Evolutionary conservation across 92 coral and sea anemone species (phyloP).

Genomic region (Chrysogorgia sp.): DNA sequence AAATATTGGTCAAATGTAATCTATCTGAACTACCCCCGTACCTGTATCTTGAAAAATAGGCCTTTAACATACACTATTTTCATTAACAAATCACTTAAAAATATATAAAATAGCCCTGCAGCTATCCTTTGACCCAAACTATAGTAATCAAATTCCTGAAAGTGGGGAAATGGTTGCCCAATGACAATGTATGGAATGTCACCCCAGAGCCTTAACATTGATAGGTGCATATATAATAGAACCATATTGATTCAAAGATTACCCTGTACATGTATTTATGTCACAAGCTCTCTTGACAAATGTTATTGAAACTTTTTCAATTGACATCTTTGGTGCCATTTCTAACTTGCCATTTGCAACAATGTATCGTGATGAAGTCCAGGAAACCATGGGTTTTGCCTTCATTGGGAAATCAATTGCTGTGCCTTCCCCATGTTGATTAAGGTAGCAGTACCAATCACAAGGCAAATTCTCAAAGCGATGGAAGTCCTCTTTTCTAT

Average conservation of each 20-base stretch:
- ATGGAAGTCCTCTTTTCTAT: slow-evolving; percentile 32
- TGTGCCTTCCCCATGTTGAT: slow-evolving; percentile 64
- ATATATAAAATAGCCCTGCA: no score
- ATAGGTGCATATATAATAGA: background rate
- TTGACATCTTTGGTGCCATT: slow-evolving; percentile 44
- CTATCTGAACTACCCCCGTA: no score
- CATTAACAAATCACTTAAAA: no score
- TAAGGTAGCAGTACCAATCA: slow-evolving; percentile 54
- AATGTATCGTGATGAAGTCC: slow-evolving; percentile 25
- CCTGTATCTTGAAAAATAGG: no score
- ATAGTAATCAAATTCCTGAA: no score
- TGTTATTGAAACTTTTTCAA: slow-evolving; percentile 49
- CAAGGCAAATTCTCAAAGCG: slow-evolving; percentile 41
- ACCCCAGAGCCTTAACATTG: no score
- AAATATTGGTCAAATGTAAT: no score
- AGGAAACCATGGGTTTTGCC: slow-evolving; percentile 49
- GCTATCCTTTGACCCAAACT: no score
- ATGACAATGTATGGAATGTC: no score
- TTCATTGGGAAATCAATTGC: slow-evolving; percentile 55
- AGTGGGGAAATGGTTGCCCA: no score
- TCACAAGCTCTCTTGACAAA: slow-evolving; percentile 44
- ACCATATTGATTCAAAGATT: background rate
- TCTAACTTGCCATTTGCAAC: slow-evolving; percentile 14
- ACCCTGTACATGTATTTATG: background rate
- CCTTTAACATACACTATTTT: no score